Conservation (phyloP, 2,888 invertebrate genomes). For the Phorcus lineatus region DNA sequence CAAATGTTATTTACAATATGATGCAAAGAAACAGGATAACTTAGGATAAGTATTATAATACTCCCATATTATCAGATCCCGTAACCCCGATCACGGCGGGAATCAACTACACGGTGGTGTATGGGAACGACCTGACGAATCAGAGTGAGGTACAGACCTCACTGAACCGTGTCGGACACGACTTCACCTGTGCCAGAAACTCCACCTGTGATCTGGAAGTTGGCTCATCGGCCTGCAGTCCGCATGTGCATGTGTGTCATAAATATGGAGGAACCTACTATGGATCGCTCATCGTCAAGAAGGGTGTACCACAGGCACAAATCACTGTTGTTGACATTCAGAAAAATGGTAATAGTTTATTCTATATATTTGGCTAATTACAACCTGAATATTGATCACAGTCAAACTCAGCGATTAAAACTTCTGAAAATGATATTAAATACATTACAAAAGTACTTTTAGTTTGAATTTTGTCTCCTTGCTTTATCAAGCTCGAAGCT, state of each 20-base stretch:
- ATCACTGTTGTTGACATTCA: not conserved
- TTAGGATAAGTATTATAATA: not conserved
- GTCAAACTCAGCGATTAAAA: no score
- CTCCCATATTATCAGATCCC: not conserved
- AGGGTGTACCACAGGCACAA: not conserved
- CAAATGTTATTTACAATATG: no score
- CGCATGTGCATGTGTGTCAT: not conserved
- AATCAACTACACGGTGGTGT: conserved; percentile 16
- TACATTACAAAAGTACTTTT: no score
- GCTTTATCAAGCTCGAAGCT: no score
- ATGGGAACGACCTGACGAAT: not conserved
- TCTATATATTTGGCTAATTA: not conserved
- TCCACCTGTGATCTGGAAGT: not conserved
- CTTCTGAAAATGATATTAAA: no score
- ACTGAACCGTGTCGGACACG: not conserved
- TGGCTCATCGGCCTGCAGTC: not conserved
- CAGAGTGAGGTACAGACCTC: not conserved
- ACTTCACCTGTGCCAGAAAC: not conserved
- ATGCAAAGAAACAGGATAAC: no score
- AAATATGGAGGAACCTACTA: not conserved
- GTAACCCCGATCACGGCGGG: not conserved
- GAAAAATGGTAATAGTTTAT: not conserved
- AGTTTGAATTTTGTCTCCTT: no score
- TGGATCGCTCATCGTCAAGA: not conserved
- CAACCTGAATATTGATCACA: not conserved